A percentile compares a stretch with the other conserved stretches of the same genome.
Conservation (phyloP, 2,797 vertebrate species). For the Amphiprion clarkii region DNA sequence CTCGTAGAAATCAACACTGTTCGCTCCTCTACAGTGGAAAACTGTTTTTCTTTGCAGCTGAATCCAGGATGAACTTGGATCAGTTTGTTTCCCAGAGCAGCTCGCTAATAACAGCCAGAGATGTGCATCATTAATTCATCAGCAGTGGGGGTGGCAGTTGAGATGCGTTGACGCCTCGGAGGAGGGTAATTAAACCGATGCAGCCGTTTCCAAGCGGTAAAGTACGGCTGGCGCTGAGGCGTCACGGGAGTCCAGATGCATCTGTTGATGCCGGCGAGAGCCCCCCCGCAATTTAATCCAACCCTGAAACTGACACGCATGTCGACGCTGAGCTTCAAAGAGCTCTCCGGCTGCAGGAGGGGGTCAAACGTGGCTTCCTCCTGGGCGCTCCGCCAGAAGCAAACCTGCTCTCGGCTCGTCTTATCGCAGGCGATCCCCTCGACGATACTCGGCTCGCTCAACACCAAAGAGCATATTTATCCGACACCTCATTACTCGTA, state of each 20-base stretch:
- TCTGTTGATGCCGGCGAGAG: slow-evolving; percentile 51
- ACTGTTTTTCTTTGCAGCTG: slow-evolving; percentile 35
- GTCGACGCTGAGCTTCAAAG: slow-evolving; percentile 65
- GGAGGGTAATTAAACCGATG: slow-evolving; percentile 85
- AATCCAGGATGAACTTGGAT: slow-evolving; percentile 76
- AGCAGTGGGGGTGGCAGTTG: slow-evolving; percentile 73
- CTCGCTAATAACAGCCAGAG: slow-evolving; percentile 79
- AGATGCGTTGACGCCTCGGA: slow-evolving; percentile 78
- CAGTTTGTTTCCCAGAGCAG: slow-evolving; percentile 70
- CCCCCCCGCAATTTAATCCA: slow-evolving; percentile 44
- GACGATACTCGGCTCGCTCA: slow-evolving; percentile 10
- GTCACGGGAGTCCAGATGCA: slow-evolving; percentile 50
- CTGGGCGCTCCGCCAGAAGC: slow-evolving; percentile 41
- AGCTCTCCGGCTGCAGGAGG: not conserved
- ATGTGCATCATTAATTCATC: slow-evolving; percentile 85
- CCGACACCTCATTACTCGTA: slow-evolving; percentile 17
- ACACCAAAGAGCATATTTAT: slow-evolving; percentile 46
- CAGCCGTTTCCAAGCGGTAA: slow-evolving; percentile 77
- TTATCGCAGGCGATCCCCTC: slow-evolving; percentile 34
- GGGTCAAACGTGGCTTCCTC: slow-evolving; percentile 25
- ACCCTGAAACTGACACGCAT: slow-evolving; percentile 46
- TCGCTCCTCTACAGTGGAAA: slow-evolving; percentile 13
- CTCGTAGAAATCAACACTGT: slow-evolving; percentile 24
- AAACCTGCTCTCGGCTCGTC: not conserved
- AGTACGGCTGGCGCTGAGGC: slow-evolving; percentile 44